phyloP scores from a whole-genome alignment of 1,140 invertebrate genomes.

The Caenorhabditis briggsae region DNA sequence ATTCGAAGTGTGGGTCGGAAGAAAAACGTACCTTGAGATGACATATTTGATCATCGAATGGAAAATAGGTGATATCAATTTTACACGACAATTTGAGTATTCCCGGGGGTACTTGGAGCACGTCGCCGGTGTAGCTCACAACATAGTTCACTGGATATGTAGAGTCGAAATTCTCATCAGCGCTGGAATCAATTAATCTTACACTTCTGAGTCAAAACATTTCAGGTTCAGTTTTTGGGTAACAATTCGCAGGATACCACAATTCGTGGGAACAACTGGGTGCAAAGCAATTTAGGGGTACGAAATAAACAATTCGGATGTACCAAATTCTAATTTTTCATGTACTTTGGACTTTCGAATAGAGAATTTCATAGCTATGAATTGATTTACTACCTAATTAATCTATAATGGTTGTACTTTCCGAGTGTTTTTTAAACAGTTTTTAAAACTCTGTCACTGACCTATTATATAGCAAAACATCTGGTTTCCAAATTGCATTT shows the following conservation, averaged over 20 bases:
- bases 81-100: constrained; percentile 78
- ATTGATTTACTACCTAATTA: too few species aligned
- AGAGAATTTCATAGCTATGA: too few species aligned
- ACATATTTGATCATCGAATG: constrained; percentile 77
- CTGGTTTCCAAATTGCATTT: constrained; percentile 92
- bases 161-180: constrained; percentile 76
- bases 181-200: too few species aligned
- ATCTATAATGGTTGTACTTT: too few species aligned
- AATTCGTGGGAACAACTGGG: too few species aligned
- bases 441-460: not conserved
- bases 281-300: too few species aligned
- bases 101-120: constrained; percentile 76
- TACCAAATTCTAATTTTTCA: too few species aligned
- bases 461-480: constrained; percentile 66
- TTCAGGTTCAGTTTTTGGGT: too few species aligned
- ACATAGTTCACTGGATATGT: constrained; percentile 76
- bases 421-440: not conserved
- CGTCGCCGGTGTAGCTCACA: constrained; percentile 72
- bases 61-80: constrained; percentile 76
- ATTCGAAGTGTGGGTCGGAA: not conserved
- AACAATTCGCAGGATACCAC: too few species aligned
- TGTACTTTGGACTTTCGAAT: too few species aligned
- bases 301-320: too few species aligned
- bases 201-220: too few species aligned
- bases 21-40: constrained; percentile 77